Percentiles rank a stretch among this genome's conserved stretches.
Conservation (phyloP, 2,113 vertebrate genomes). For the Nibea coibor region DNA sequence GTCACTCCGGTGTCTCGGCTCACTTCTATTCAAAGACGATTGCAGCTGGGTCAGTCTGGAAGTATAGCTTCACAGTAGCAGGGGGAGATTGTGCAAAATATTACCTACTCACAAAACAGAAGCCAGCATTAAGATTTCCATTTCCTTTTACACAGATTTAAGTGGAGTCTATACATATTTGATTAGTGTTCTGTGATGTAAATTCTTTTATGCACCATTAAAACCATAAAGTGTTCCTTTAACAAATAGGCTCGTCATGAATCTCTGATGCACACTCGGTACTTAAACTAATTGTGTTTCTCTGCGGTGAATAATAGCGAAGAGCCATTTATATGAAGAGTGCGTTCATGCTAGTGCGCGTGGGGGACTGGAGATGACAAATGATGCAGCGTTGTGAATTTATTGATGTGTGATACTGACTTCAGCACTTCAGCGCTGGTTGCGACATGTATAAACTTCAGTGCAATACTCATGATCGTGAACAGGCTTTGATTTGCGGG, state of each 20-base stretch:
- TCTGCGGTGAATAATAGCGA: slow-evolving; percentile 52
- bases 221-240: slow-evolving; percentile 57
- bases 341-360: slow-evolving; percentile 21
- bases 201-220: slow-evolving; percentile 60
- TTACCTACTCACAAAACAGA: neutral
- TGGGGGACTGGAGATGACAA: slow-evolving; percentile 47
- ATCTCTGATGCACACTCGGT: slow-evolving; percentile 48
- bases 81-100: slow-evolving; percentile 3
- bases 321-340: slow-evolving; percentile 56
- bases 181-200: slow-evolving; percentile 53
- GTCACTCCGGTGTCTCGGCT: slow-evolving; percentile 35
- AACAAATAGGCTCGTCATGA: slow-evolving; percentile 60
- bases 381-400: slow-evolving; percentile 44
- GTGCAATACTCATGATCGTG: slow-evolving; percentile 26
- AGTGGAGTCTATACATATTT: slow-evolving; percentile 47
- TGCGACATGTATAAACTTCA: slow-evolving; percentile 55
- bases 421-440: slow-evolving; percentile 46
- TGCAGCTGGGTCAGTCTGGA: neutral
- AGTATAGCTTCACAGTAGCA: neutral
- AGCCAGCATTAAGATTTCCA: slow-evolving; percentile 17
- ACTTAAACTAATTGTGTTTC: slow-evolving; percentile 77
- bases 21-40: slow-evolving; percentile 15
- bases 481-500: slow-evolving; percentile 65
- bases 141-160: slow-evolving; percentile 39
- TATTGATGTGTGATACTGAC: slow-evolving; percentile 57